Conservation (phyloP, 2,797 vertebrate genomes). For the Halcyon chelicuti region DNA sequence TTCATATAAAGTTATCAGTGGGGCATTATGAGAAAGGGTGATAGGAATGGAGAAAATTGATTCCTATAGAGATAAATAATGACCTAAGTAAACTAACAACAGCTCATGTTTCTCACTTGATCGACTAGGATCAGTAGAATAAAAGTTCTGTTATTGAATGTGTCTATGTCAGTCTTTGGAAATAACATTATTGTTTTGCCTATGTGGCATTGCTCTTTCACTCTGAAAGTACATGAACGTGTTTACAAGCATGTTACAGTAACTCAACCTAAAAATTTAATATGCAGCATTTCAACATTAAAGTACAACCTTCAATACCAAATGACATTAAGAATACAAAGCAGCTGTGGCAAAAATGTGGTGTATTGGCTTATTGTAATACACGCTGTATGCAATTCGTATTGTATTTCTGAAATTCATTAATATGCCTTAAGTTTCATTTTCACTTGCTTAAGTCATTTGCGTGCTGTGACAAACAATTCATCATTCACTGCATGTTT, state of each 20-base stretch:
- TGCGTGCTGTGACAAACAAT: slow-evolving; percentile 55
- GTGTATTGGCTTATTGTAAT: slow-evolving; percentile 7
- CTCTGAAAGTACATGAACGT: background rate
- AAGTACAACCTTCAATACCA: background rate
- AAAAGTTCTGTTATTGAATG: background rate
- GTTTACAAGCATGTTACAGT: background rate
- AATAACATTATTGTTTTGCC: background rate
- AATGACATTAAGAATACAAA: slow-evolving; percentile 19
- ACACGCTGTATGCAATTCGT: slow-evolving; percentile 39
- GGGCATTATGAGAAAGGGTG: background rate
- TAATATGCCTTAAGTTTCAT: slow-evolving; percentile 65
- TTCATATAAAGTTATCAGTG: background rate
- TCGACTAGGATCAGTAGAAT: background rate
- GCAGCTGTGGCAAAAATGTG: slow-evolving; percentile 30
- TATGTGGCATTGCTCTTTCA: background rate
- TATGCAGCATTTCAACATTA: background rate
- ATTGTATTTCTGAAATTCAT: slow-evolving; percentile 47
- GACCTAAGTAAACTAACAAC: background rate
- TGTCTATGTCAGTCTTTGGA: background rate
- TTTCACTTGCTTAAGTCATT: slow-evolving; percentile 70
- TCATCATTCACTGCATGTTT: slow-evolving; percentile 67
- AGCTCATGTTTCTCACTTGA: background rate
- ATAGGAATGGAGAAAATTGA: background rate
- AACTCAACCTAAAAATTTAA: background rate
- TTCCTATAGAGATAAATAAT: background rate